A percentile compares a stretch with the other conserved stretches of the same genome.
Conservation (phyloP, 2,888 invertebrate species). For the Acrocera orbiculus region DNA sequence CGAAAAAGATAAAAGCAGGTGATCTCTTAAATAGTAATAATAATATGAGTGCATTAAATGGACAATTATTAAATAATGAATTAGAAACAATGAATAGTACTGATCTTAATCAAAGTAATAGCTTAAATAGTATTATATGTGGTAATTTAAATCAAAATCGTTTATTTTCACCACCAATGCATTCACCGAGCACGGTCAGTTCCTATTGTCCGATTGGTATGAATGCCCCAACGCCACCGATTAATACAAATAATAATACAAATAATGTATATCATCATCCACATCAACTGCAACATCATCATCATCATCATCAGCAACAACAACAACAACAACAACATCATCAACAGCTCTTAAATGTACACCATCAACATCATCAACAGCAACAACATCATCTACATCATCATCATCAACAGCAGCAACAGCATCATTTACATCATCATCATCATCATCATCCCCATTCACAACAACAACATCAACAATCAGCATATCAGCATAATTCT, state of each 20-base stretch:
- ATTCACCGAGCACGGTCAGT: constrained; percentile 19
- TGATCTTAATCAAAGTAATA: background rate
- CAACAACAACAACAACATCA: constrained; percentile 11
- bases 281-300: constrained; percentile 10
- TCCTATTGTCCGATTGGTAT: constrained; percentile 11
- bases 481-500: constrained; percentile 16
- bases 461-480: constrained; percentile 15
- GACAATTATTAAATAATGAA: no score
- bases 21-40: constrained; percentile 10
- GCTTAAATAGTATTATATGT: background rate
- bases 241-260: constrained; percentile 3
- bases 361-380: constrained; percentile 7
- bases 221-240: constrained; percentile 8
- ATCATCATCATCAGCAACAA: constrained; percentile 11
- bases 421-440: constrained; percentile 10
- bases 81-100: no score
- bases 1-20: constrained; percentile 59
- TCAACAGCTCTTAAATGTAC: constrained; percentile 8
- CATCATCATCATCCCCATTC: constrained; percentile 14
- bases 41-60: no score
- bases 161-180: constrained; percentile 20
- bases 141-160: constrained; percentile 14
- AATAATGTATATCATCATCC: constrained; percentile 8
- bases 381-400: constrained; percentile 9
- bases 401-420: constrained; percentile 6